phyloP scores from a whole-genome alignment of 1,140 invertebrate genomes.

The Chlorops oryzae region DNA sequence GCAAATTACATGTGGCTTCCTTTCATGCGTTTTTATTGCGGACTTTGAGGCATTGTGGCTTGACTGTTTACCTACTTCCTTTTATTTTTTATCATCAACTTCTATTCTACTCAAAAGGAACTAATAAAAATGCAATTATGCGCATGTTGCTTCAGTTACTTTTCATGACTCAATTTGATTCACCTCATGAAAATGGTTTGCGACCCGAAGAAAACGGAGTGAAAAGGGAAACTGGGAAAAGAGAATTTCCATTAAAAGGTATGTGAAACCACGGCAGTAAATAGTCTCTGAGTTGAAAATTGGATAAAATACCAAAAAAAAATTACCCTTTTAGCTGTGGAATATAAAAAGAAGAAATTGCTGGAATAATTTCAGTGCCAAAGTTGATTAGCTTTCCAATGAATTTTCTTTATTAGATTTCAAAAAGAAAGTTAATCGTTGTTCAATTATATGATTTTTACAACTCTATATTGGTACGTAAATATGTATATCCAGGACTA shows the following conservation, averaged over 20 bases:
- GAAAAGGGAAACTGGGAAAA: constrained; percentile 6
- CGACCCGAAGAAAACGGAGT: background rate
- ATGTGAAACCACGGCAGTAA: no score
- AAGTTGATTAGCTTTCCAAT: no score
- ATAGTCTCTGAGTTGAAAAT: no score
- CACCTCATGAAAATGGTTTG: constrained; percentile 35
- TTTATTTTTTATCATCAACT: constrained; percentile 5
- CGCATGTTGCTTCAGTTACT: constrained; percentile 12
- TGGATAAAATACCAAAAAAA: no score
- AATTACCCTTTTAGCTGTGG: no score
- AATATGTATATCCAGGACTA: no score
- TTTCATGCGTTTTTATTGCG: constrained; percentile 3
- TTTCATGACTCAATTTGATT: constrained; percentile 33
- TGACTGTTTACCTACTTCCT: constrained; percentile 4
- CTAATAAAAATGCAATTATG: constrained; percentile 48
- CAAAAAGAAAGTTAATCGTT: no score
- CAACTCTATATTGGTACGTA: no score
- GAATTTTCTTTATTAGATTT: no score
- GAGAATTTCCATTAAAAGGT: background rate
- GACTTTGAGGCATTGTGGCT: constrained; percentile 3
- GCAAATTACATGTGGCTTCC: constrained; percentile 6
- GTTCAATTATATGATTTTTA: no score
- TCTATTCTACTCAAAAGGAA: constrained; percentile 16
- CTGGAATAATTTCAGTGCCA: no score
- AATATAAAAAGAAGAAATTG: no score